phyloP scores from a whole-genome alignment of 2,888 invertebrate species.

The Hydrotaea diabolus region DNA sequence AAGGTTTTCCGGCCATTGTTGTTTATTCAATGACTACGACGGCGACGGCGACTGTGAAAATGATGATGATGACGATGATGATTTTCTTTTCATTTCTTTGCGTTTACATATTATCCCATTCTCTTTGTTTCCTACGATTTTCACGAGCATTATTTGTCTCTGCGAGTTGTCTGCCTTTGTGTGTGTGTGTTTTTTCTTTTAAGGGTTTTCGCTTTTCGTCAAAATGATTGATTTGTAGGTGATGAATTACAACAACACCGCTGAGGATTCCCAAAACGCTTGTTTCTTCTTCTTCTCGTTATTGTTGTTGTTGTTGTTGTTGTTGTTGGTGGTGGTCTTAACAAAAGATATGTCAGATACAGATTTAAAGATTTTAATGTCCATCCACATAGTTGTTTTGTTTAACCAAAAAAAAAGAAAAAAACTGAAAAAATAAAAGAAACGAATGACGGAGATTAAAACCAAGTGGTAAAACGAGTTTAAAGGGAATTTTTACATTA shows the following conservation, averaged over 20 bases:
- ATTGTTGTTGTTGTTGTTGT: conserved; percentile 39
- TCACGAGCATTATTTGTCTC: conserved; percentile 17
- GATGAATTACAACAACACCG: conserved; percentile 78
- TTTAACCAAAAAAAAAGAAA: conserved; percentile 22
- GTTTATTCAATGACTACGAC: conserved; percentile 46
- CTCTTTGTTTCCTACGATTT: conserved; percentile 35
- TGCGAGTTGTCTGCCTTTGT: conserved; percentile 3
- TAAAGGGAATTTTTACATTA: conserved; percentile 47
- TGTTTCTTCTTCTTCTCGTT: too few species aligned
- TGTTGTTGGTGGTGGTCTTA: conserved; percentile 44
- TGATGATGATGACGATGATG: conserved; percentile 56
- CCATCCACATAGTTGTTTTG: conserved; percentile 32
- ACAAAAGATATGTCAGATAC: conserved; percentile 42
- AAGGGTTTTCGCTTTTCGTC: conserved; percentile 74
- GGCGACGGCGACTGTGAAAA: conserved; percentile 40
- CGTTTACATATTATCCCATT: conserved; percentile 39
- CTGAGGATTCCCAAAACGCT: conserved; percentile 50
- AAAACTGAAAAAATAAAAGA: conserved; percentile 36
- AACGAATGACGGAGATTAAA: not conserved
- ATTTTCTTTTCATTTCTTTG: conserved; percentile 49
- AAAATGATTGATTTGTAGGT: conserved; percentile 80
- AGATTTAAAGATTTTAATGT: conserved; percentile 47
- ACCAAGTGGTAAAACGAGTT: conserved; percentile 59
- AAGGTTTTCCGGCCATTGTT: conserved; percentile 52
- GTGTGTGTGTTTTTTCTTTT: conserved; percentile 51